Evolutionary conservation across 2,888 invertebrate genomes (phyloP), one percentile per base, ranked within the genome.

Genomic region (Cataglyphis rosenhaueri): DNA sequence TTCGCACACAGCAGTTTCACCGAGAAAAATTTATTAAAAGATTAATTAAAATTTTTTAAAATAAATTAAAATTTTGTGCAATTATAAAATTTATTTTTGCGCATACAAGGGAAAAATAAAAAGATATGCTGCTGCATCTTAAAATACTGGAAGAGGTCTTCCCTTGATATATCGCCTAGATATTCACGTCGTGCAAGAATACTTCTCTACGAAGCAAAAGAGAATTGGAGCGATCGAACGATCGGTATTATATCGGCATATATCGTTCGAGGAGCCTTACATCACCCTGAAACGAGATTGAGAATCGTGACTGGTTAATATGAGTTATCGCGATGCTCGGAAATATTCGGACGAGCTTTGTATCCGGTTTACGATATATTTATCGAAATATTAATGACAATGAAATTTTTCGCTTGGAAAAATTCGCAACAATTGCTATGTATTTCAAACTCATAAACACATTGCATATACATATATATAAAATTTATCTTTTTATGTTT

Each of bases 251-350:
- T 21, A 41, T n/a, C 21, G 21, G 32, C 32, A 21, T 48, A 48
- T 48, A 65, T 21, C 12, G 41, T 35, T 21, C 48, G 64, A 76
- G 65, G n/a, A 65, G 59, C 15, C 29, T 29, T 48, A 48, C 55
- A 48, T 8, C 0, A 18, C 65, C 35, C 41, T 64, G 41, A 61
- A 35, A 66, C 18, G 44, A 79, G 78, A 87, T 86, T 87, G 83
- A 82, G 76, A 76, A 68, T 87, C 84, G 86, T 85, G 84, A 86
- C 82, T 57, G 71, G 84, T 84, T 81, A 86, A 84, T 83, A 82
- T 59, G 66, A 81, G 61, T 59, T 61, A 64, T 84, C 84, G 84
- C 78, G 81, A 78, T 41, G 68, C 61, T 10, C 29, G 66, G 74
- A 61, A 66, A 82, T 84, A 84, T 86, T 85, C 76, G 74, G 74